These are phyloP conservation scores for Ascidia mentula DNA, from an alignment of 23 tunicate species.

Conservation along the genomic window DNA sequence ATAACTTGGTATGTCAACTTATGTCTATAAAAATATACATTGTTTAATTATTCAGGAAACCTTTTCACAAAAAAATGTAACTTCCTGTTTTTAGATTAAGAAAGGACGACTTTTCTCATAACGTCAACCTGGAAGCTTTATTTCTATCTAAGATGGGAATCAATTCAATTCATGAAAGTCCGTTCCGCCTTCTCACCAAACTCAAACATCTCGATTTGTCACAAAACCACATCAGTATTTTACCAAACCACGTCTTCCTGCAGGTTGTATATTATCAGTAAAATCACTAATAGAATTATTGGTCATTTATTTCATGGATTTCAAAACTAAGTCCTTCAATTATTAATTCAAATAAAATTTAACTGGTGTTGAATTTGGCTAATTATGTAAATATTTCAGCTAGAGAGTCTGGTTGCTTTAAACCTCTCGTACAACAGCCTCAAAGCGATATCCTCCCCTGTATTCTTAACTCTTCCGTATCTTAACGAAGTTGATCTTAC, in stretches of 20 bases:
- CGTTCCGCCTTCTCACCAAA: slow-evolving; percentile 40
- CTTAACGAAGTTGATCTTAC: slow-evolving; percentile 48
- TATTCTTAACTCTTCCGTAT: slow-evolving; percentile 20
- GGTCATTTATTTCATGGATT: no score
- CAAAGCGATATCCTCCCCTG: slow-evolving; percentile 25
- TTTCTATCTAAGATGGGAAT: slow-evolving; percentile 57
- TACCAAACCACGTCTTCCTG: slow-evolving; percentile 58
- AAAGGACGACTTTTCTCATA: slow-evolving; percentile 18
- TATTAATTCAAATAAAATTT: no score
- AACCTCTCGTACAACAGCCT: slow-evolving; percentile 66
- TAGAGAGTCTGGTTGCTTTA: slow-evolving; percentile 31
- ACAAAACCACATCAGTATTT: slow-evolving; percentile 24
- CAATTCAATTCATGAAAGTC: slow-evolving; percentile 58
- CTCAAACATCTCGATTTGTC: slow-evolving; percentile 50
- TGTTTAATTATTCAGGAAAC: no score
- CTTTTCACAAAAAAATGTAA: not conserved
- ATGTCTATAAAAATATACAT: no score
- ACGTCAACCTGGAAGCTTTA: slow-evolving; percentile 46
- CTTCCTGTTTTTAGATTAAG: slow-evolving; percentile 13
- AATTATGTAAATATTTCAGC: slow-evolving; percentile 37
- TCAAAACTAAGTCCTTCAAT: no score
- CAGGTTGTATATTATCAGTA: no score
- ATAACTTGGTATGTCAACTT: not conserved
- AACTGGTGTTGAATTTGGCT: no score
- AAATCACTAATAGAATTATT: no score